Evolutionary conservation across 2,113 vertebrate genomes (phyloP).

Genomic region (Porphyrio hochstetteri): DNA sequence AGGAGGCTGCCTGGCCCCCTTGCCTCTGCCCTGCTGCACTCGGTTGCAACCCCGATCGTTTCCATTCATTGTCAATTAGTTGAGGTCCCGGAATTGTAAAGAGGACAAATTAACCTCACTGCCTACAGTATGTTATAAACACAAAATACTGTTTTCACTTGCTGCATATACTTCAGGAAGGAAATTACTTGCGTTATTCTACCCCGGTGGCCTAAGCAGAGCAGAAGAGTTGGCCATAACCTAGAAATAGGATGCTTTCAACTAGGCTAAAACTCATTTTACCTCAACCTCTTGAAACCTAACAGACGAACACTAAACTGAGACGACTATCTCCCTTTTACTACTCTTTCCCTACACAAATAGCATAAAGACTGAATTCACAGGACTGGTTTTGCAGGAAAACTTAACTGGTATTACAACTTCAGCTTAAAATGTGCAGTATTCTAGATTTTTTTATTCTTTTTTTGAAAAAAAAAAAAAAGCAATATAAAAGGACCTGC

Average conservation of each 20-base stretch:
- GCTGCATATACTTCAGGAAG: background rate
- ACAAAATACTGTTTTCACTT: background rate
- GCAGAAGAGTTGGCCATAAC: background rate
- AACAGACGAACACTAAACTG: background rate
- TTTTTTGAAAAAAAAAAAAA: background rate
- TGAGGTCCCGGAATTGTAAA: background rate
- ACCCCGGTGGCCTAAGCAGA: background rate
- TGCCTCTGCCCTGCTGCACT: background rate
- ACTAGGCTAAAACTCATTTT: background rate
- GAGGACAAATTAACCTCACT: background rate
- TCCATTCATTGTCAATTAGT: background rate
- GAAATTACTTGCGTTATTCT: background rate
- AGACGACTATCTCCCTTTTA: background rate
- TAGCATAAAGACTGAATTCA: background rate
- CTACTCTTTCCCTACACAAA: background rate
- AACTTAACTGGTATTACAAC: background rate
- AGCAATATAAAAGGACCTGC: background rate
- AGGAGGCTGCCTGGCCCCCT: background rate
- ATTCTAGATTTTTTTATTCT: background rate
- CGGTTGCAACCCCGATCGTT: accelerated
- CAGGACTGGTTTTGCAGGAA: background rate
- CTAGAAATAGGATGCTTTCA: background rate
- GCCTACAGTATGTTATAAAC: background rate
- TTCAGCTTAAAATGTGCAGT: background rate
- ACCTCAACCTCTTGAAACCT: background rate